Evolutionary conservation across 1,140 invertebrate species (phyloP).

Genomic region (Tigriopus japonicus): DNA sequence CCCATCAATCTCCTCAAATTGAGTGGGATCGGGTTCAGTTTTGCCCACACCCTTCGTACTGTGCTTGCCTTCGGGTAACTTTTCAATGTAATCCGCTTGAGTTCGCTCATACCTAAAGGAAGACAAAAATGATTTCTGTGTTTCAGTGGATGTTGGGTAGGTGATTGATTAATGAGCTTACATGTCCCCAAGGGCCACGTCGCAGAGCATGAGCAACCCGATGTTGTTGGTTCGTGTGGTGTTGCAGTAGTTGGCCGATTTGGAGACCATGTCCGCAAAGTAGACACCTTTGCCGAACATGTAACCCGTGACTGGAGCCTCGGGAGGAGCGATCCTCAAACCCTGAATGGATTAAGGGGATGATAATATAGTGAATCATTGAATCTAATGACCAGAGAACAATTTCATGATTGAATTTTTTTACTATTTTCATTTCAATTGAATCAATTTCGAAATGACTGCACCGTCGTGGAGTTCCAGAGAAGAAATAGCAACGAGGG

Average conservation of each 20-base stretch:
- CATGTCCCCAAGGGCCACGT: constrained; percentile 87
- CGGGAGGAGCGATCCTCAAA: constrained; percentile 82
- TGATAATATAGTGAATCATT: too few relatives aligned
- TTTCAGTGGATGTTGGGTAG: not conserved
- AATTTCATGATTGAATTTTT: too few relatives aligned
- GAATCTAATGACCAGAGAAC: too few relatives aligned
- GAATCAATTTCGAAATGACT: too few relatives aligned
- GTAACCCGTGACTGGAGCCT: constrained; percentile 83
- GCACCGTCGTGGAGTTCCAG: too few relatives aligned
- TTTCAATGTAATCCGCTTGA: constrained; percentile 47
- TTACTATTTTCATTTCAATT: too few relatives aligned
- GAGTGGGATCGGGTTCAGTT: constrained; percentile 45
- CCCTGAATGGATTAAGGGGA: constrained; percentile 52
- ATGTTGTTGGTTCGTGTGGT: constrained; percentile 45
- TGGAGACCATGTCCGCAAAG: constrained; percentile 97
- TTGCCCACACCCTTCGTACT: constrained; percentile 55
- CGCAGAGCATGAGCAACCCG: constrained; percentile 74
- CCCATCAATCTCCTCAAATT: constrained; percentile 15
- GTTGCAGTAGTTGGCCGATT: constrained; percentile 93
- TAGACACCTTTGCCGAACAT: constrained; percentile 96
- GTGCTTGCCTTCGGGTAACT: constrained; percentile 53
- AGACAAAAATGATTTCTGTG: constrained; percentile 14
- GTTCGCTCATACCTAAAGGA: constrained; percentile 41
- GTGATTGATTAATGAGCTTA: constrained; percentile 28
- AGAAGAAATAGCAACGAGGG: too few relatives aligned